Conservation (phyloP, 2,888 invertebrate species). For the Parnassius apollo region DNA sequence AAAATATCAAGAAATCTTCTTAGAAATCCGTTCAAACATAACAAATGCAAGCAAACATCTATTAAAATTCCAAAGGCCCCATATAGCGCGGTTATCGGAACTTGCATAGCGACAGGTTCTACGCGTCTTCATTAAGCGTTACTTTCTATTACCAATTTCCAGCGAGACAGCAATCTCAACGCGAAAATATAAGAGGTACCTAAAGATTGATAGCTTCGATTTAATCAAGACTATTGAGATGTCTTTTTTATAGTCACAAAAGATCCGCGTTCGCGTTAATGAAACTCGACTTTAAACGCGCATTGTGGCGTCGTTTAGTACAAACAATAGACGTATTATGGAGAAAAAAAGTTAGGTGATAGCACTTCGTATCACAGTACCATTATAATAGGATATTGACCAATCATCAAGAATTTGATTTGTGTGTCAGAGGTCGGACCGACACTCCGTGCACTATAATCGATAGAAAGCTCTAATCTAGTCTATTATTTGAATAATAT, state of each 20-base stretch:
- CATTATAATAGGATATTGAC: conserved; percentile 52
- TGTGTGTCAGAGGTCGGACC: conserved; percentile 50
- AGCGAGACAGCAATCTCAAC: conserved; percentile 18
- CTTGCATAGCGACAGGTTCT: not conserved
- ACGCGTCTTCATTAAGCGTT: conserved; percentile 4
- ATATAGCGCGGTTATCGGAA: not conserved
- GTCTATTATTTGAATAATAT: conserved; percentile 47
- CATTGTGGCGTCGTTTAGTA: conserved; percentile 58
- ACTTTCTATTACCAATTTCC: conserved; percentile 14
- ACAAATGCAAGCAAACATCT: conserved; percentile 3
- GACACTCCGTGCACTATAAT: conserved; percentile 38
- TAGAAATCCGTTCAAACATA: conserved; percentile 13
- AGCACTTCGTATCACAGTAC: conserved; percentile 57
- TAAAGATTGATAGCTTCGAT: conserved; percentile 28
- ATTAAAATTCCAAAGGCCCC: conserved; percentile 30
- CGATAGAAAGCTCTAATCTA: conserved; percentile 62
- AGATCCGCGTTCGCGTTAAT: conserved; percentile 29
- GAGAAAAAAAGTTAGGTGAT: conserved; percentile 62
- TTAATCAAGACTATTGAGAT: conserved; percentile 33
- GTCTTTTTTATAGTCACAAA: conserved; percentile 23
- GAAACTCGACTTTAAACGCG: conserved; percentile 43
- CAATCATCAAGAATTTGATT: conserved; percentile 59
- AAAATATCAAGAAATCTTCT: conserved; percentile 28
- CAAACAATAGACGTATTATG: conserved; percentile 73
- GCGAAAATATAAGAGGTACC: conserved; percentile 25